Evolutionary conservation across 1,140 invertebrate species (phyloP), one percentile per base, ranked within the genome.

Genomic region (Harlomillsia oculata): DNA sequence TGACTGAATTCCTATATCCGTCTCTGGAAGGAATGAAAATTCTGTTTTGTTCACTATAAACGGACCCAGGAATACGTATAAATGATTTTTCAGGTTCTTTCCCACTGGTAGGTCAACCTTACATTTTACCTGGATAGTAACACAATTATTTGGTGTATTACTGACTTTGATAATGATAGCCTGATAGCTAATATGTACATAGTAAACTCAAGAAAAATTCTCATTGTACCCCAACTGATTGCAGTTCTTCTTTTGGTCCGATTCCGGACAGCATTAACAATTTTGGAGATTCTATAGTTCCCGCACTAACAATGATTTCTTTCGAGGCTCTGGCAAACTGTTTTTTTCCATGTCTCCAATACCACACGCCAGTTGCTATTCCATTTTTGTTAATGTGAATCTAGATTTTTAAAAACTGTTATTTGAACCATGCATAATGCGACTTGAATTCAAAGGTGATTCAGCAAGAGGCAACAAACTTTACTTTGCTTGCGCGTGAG

Each of bases 281-380:
- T n/a, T n/a, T n/a, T n/a, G n/a, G n/a, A n/a, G n/a, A n/a, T n/a
- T n/a, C n/a, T n/a, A n/a, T n/a, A n/a, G n/a, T n/a, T n/a, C n/a
- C n/a, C n/a, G n/a, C n/a, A n/a, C 34, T 36, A 2, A 58, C 5
- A 13, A 58, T 58, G n/a, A 58, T 32, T 60, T 58, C 56, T 32
- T 62, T 55, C 14, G 16, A 11, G 6, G 49, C 53, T 29, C 18
- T n/a, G 9, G 18, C 41, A 20, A 23, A n/a, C 11, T 20, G 41
- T 11, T 9, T n/a, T 44, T 11, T 20, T 20, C 41, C 41, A 44
- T 44, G 41, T 44, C 41, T 11, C 11, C 13, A 11, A 18, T n/a
- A 44, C 13, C 9, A 11, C 9, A 44, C 41, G n/a, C 41, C 41
- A 13, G 9, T 13, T 13, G 41, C 41, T 36, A n/a, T n/a, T n/a